Evolutionary conservation across 2,888 invertebrate species (phyloP).

Genomic region (Caenorhabditis angaria): DNA sequence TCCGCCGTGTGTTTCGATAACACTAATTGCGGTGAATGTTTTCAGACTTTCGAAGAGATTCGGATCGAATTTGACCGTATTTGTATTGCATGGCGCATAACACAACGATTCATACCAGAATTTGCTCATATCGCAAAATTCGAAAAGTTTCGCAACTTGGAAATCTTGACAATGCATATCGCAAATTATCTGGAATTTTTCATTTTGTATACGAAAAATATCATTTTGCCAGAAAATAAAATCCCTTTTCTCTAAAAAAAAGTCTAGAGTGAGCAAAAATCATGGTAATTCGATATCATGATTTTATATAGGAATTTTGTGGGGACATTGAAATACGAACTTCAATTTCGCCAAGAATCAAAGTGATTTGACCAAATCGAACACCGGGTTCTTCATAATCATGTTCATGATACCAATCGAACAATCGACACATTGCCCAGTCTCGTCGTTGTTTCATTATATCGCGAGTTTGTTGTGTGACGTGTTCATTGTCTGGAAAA

Average conservation of each 20-base stretch:
- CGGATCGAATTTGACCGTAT: constrained; percentile 40
- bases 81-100: constrained; percentile 48
- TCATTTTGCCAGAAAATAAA: neutral
- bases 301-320: neutral
- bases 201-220: too few species aligned
- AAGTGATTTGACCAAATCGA: constrained; percentile 61
- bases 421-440: constrained; percentile 62
- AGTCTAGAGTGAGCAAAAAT: neutral
- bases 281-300: neutral
- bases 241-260: too few species aligned
- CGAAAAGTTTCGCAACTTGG: constrained; percentile 70
- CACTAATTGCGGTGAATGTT: constrained; percentile 42
- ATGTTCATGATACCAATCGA: constrained; percentile 50
- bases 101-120: constrained; percentile 58
- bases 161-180: constrained; percentile 64
- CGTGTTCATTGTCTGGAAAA: constrained; percentile 58
- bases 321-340: constrained; percentile 26
- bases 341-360: constrained; percentile 66
- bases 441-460: constrained; percentile 54
- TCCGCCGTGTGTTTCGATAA: constrained; percentile 28
- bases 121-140: constrained; percentile 65
- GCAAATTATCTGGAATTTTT: constrained; percentile 52
- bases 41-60: constrained; percentile 41
- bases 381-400: constrained; percentile 51
- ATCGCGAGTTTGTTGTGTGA: constrained; percentile 42